phyloP scores from a whole-genome alignment of 2,888 invertebrate species.

The Tipula vernalis region DNA sequence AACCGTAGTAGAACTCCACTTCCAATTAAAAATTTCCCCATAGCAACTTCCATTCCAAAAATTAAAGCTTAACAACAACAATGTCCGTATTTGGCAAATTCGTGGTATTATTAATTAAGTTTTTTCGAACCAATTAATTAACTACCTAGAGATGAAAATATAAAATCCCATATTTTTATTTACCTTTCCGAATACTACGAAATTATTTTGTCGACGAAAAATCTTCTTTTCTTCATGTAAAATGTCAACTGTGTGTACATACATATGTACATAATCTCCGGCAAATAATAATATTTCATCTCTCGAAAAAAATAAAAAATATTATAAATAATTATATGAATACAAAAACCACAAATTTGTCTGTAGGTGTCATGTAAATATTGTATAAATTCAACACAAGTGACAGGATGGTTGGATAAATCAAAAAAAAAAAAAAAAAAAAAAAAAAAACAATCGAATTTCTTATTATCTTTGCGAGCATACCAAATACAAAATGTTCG shows the following conservation, averaged over 20 bases:
- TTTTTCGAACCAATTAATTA: too few species aligned
- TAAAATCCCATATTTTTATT: too few species aligned
- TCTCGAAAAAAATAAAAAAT: not conserved
- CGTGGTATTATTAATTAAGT: too few species aligned
- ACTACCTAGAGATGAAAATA: too few species aligned
- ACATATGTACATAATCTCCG: not conserved
- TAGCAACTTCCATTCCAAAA: too few species aligned
- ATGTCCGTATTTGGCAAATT: too few species aligned
- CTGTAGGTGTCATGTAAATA: conserved; percentile 11
- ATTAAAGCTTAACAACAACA: too few species aligned
- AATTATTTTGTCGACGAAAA: not conserved
- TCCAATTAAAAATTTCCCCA: too few species aligned
- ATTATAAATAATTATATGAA: not conserved
- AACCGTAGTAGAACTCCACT: too few species aligned
- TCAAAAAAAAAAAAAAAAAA: not conserved
- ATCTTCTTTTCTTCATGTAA: not conserved
- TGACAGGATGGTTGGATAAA: not conserved
- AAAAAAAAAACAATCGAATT: not conserved
- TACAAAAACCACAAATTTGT: conserved; percentile 7
- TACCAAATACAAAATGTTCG: not conserved
- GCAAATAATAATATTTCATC: not conserved
- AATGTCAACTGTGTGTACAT: not conserved
- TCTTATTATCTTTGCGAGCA: not conserved
- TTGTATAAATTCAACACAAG: conserved; percentile 4
- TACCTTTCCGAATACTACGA: too few species aligned